phyloP scores from a whole-genome alignment of 1,140 invertebrate genomes.

The Caenorhabditis tropicalis region DNA sequence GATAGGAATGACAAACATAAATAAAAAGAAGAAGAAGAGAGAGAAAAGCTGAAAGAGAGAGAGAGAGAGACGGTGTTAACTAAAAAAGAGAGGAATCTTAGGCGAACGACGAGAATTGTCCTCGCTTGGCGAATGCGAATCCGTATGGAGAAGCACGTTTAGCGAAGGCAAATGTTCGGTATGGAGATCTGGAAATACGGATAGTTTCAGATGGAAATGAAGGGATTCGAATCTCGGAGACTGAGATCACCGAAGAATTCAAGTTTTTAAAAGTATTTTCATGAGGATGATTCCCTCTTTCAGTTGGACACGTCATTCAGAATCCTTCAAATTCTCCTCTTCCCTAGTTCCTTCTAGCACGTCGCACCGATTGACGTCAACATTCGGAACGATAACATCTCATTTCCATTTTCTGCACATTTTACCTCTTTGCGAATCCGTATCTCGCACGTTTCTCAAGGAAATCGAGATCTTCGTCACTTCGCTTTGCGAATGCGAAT shows the following conservation, averaged over 20 bases:
- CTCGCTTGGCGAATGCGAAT: slow-evolving; percentile 53
- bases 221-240: too few species aligned
- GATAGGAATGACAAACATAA: not conserved
- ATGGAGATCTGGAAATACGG: slow-evolving; percentile 44
- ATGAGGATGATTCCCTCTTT: too few species aligned
- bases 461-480: slow-evolving; percentile 43
- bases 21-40: not conserved
- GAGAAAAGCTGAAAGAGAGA: not conserved
- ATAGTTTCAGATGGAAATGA: not conserved
- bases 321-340: too few species aligned
- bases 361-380: too few species aligned
- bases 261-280: too few species aligned
- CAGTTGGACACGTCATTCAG: too few species aligned
- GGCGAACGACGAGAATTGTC: slow-evolving; percentile 42
- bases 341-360: too few species aligned
- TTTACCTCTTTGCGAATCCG: slow-evolving; percentile 51
- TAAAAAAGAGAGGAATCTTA: not conserved
- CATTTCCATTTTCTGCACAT: not conserved
- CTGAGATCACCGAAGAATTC: too few species aligned
- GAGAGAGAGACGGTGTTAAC: not conserved
- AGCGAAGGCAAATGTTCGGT: slow-evolving; percentile 50
- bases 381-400: too few species aligned
- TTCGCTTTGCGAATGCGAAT: slow-evolving; percentile 52
- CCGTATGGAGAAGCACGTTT: slow-evolving; percentile 51
- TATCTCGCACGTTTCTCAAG: slow-evolving; percentile 51